Evolutionary conservation across 35 echinoderm and acorn worm species (phyloP), one percentile per base, ranked within the genome.

Genomic region (Holothuria glaberrima): DNA sequence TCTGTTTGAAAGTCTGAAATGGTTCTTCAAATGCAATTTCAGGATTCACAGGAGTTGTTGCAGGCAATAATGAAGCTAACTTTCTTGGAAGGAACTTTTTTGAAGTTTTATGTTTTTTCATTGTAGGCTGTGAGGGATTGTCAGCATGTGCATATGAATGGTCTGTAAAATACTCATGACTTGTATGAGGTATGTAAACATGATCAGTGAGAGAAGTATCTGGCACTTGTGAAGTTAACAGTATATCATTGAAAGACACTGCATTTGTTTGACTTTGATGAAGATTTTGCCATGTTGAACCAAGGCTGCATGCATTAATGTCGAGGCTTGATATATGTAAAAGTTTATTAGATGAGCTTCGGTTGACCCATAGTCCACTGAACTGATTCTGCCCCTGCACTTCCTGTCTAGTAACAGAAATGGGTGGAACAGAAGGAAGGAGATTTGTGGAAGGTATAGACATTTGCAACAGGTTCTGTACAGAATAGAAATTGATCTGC

Each of bases 201-300:
- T 67, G 63, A 67, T 67, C 63, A 16, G 21, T 67, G 21, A 67
- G 63, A 67, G 63, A 67, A 4, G 16, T 22, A 67, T 22, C 29
- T 67, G 63, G 63, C 21, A 67, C 4, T 67, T 67, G 63, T 22
- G 63, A 5, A 16, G 63, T 24, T 30, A 67, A 67, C 63, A 67
- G 63, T 67, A 67, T 67, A 67, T 67, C 63, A 67, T 67, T 67
- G 3, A 67, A 30, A 24, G 63, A 67, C 63, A 67, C 63, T 30
- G 3, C 6, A 16, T 4, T 4, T 67, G 63, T 67, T 30, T 24
- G 21, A 67, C 3, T 22, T 67, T 30, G 21, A 4, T 67, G 63
- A 22, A 67, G 21, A 67, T 24, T 24, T 67, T 67, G 63, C 16
- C 63, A 67, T 67, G 63, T 67, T 67, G 63, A 4, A 67, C 63